A percentile compares a stretch with the other conserved stretches of the same genome.
Evolutionary conservation across 2,113 vertebrate species (phyloP).

Genomic region (Anthoscopus minutus): DNA sequence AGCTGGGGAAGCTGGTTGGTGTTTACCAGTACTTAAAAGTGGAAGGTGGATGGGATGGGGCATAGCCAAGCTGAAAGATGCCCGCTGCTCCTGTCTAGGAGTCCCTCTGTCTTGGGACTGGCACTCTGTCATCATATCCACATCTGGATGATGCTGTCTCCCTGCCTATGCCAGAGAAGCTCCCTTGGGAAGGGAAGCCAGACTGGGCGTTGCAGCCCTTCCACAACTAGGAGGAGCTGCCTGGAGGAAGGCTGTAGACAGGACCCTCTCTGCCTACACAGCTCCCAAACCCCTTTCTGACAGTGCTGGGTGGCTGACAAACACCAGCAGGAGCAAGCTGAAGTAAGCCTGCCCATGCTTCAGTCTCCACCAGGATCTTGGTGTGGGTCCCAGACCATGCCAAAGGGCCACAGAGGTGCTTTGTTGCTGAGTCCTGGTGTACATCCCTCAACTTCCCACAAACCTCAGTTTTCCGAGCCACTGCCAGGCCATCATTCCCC

Average conservation of each 20-base stretch:
- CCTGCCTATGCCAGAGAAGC: not conserved
- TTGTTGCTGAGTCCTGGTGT: not conserved
- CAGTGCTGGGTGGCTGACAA: not conserved
- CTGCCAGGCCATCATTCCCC: not conserved
- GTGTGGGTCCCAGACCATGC: fast-evolving
- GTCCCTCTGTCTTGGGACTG: not conserved
- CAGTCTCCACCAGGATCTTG: not conserved
- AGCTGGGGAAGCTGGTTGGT: not conserved
- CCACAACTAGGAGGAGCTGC: not conserved
- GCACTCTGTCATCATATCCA: not conserved
- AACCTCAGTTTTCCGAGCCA: not conserved
- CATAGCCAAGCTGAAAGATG: not conserved
- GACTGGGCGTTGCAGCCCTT: not conserved
- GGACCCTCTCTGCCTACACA: not conserved
- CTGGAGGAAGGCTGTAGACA: not conserved
- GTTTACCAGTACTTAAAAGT: not conserved
- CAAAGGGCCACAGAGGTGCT: fast-evolving
- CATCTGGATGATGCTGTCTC: not conserved
- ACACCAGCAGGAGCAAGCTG: not conserved
- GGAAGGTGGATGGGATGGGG: not conserved
- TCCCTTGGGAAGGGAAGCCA: not conserved
- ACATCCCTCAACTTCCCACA: not conserved
- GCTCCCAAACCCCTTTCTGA: not conserved
- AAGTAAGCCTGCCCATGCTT: not conserved
- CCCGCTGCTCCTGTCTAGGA: not conserved